Percentiles rank a stretch among this genome's conserved stretches.
Conservation (phyloP, 2,888 invertebrate species). For the Keiferia lycopersicella region DNA sequence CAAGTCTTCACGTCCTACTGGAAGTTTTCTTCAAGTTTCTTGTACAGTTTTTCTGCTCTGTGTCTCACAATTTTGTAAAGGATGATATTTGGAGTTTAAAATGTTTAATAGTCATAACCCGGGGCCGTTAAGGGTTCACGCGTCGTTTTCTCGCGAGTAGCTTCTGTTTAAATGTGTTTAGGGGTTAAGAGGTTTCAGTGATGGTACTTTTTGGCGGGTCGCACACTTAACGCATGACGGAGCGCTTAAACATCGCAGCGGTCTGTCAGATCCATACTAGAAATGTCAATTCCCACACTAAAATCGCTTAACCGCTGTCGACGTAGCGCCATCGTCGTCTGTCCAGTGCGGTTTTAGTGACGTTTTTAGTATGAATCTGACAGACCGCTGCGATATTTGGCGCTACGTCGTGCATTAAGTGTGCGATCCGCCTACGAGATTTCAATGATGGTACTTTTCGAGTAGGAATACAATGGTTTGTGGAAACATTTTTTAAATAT, state of each 20-base stretch:
- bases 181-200: constrained; percentile 6
- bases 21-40: background rate
- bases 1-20: background rate
- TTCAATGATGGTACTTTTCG: background rate
- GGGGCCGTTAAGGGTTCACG: constrained; percentile 31
- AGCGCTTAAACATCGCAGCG: too few relatives aligned
- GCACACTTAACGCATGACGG: too few relatives aligned
- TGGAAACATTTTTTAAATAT: too few relatives aligned
- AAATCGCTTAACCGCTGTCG: too few relatives aligned
- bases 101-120: constrained; percentile 48
- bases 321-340: too few relatives aligned
- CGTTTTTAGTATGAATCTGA: too few relatives aligned
- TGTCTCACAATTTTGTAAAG: constrained; percentile 42
- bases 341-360: too few relatives aligned
- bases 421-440: too few relatives aligned
- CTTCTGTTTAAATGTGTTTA: constrained; percentile 21
- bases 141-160: constrained; percentile 32
- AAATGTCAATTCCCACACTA: too few relatives aligned
- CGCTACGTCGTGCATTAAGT: too few relatives aligned
- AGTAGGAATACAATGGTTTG: background rate
- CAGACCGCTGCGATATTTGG: too few relatives aligned
- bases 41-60: constrained; percentile 33
- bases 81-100: constrained; percentile 43
- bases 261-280: too few relatives aligned
- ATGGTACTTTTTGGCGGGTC: background rate